Conservation (phyloP, 2,888 invertebrate species). For the Brenthis hecate region DNA sequence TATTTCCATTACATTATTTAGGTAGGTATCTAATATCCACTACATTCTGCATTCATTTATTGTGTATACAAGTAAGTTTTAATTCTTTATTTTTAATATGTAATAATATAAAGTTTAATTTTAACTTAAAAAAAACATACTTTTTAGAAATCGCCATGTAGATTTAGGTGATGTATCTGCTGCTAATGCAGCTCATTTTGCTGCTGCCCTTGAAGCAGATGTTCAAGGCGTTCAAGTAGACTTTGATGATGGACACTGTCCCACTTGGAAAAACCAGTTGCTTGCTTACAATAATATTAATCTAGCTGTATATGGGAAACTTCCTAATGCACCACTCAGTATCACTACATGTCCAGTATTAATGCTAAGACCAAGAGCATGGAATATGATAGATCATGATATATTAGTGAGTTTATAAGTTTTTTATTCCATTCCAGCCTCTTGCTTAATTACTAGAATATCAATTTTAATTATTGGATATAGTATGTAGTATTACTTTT, state of each 20-base stretch:
- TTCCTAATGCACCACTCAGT: slow-evolving; percentile 74
- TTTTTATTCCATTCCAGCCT: neutral
- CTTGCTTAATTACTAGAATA: too few relatives aligned
- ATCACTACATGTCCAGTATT: slow-evolving; percentile 82
- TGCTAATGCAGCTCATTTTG: slow-evolving; percentile 81
- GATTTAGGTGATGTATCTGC: slow-evolving; percentile 86
- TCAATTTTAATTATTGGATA: too few relatives aligned
- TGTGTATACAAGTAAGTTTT: too few relatives aligned
- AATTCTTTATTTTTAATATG: too few relatives aligned
- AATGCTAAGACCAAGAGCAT: slow-evolving; percentile 87
- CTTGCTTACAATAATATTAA: slow-evolving; percentile 83
- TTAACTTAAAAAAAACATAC: neutral
- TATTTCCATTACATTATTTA: slow-evolving; percentile 1
- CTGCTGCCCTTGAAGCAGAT: slow-evolving; percentile 77
- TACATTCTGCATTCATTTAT: neutral
- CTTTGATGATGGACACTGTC: slow-evolving; percentile 88
- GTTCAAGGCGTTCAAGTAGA: slow-evolving; percentile 85
- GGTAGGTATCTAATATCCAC: slow-evolving; percentile 4
- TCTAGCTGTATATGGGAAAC: slow-evolving; percentile 77
- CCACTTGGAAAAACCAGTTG: slow-evolving; percentile 87
- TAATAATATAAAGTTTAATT: too few relatives aligned
- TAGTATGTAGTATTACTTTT: too few relatives aligned
- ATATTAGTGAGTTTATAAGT: slow-evolving; percentile 65
- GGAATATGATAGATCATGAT: slow-evolving; percentile 88
- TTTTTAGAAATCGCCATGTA: slow-evolving; percentile 80